Evolutionary conservation across 2,888 invertebrate genomes (phyloP).

Genomic region (Lissocephala sabroskyi): DNA sequence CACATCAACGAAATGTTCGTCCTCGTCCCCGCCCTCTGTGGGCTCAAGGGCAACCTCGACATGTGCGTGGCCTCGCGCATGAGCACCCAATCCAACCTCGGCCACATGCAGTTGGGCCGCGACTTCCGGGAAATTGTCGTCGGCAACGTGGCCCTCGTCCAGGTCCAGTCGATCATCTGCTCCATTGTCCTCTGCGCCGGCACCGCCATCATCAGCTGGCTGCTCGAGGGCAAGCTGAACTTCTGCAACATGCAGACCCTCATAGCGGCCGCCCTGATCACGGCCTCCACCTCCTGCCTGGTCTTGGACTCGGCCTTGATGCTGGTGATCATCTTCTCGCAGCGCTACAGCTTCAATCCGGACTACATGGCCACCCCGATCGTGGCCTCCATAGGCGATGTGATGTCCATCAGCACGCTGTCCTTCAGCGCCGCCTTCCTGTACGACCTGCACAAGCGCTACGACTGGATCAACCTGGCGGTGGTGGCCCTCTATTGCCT

Average conservation of each 20-base stretch:
- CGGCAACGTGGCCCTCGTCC: slow-evolving; percentile 37
- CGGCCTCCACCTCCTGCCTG: slow-evolving; percentile 25
- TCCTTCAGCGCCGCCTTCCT: slow-evolving; percentile 24
- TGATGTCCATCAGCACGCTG: slow-evolving; percentile 28
- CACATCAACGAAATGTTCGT: slow-evolving; percentile 23
- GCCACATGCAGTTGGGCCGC: slow-evolving; percentile 5
- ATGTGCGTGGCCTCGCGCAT: slow-evolving; percentile 36
- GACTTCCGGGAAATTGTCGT: slow-evolving; percentile 16
- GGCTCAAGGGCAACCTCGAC: slow-evolving; percentile 35
- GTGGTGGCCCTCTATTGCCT: slow-evolving; percentile 14
- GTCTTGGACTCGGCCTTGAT: slow-evolving; percentile 28
- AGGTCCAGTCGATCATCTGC: slow-evolving; percentile 34
- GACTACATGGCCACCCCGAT: slow-evolving; percentile 40
- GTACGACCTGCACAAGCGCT: not conserved
- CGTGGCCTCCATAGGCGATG: slow-evolving; percentile 36
- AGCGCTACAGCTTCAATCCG: slow-evolving; percentile 29
- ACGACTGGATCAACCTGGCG: slow-evolving; percentile 9
- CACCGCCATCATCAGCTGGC: not conserved
- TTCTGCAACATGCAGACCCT: slow-evolving; percentile 3
- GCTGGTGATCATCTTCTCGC: slow-evolving; percentile 27
- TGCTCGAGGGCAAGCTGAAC: not conserved
- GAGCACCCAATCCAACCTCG: slow-evolving; percentile 25
- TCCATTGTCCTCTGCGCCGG: slow-evolving; percentile 9
- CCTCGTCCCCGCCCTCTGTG: slow-evolving; percentile 30
- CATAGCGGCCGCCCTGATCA: slow-evolving; percentile 19